phyloP scores from a whole-genome alignment of 2,797 vertebrate species.

The Arctocebus calabarensis region DNA sequence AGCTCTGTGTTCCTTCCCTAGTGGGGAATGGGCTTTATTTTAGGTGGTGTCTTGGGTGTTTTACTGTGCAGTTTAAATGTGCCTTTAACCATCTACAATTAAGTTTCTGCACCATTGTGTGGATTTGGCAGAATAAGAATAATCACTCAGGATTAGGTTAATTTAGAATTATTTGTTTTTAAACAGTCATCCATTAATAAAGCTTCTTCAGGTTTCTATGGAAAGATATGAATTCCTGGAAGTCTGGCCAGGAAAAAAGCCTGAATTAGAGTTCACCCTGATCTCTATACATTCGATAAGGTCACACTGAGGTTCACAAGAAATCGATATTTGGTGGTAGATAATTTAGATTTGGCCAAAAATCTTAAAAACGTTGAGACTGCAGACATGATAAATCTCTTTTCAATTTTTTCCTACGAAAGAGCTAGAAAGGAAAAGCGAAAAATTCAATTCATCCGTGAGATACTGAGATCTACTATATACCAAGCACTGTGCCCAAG shows the following conservation, averaged over 20 bases:
- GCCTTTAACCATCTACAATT: not conserved
- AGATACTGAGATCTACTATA: not conserved
- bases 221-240: not conserved
- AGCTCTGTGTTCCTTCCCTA: slow-evolving; percentile 12
- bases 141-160: slow-evolving; percentile 45
- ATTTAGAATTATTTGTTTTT: slow-evolving; percentile 54
- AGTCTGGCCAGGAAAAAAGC: slow-evolving; percentile 4
- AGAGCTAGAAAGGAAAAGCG: slow-evolving; percentile 18
- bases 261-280: slow-evolving; percentile 2
- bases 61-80: not conserved
- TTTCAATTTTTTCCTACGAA: slow-evolving; percentile 4
- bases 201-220: not conserved
- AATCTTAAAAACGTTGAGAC: slow-evolving; percentile 57
- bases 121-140: slow-evolving; percentile 54
- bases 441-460: slow-evolving; percentile 31
- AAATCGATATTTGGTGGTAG: slow-evolving; percentile 51
- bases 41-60: not conserved
- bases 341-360: slow-evolving; percentile 63
- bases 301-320: slow-evolving; percentile 41
- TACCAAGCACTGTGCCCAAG: not conserved
- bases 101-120: not conserved
- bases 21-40: slow-evolving; percentile 28
- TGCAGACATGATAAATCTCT: not conserved
- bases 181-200: slow-evolving; percentile 48
- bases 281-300: slow-evolving; percentile 42